Evolutionary conservation across 2,888 invertebrate species (phyloP), one percentile per base, ranked within the genome.

Genomic region (Mesorhabditis belari): DNA sequence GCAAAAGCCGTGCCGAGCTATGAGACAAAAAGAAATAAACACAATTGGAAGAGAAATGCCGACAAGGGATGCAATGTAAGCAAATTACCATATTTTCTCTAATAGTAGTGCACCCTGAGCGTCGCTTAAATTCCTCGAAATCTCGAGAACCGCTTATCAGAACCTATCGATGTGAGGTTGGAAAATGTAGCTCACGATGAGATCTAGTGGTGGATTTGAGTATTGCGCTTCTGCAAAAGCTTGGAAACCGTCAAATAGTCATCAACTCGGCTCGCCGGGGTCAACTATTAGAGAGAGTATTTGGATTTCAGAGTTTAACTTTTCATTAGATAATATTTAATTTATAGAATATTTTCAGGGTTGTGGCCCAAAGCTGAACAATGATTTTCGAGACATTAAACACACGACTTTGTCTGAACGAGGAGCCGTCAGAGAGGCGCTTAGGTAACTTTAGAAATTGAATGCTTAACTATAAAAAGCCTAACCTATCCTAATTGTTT

Each of bases 371-470:
- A 85, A 88, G 2, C 73, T 83, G 62, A 86, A 86, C 64, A 92
- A 92, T 71, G 90, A 98, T 83, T 98, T 98, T 82, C 90, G 90
- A 69, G 96, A 98, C 80, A 90, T 96, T 65, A 98, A 98, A 81
- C 94, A 92, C 77, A 96, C 95, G 1, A 96, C 96, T 0, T 81
- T 98, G 52, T 93, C 94, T 60, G 96, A 98, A 82, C 87, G 96
- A 19, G 95, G 90, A 0, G 96, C 96, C 0, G 83, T 98, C 35
- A 87, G 85, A 68, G 81, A 81, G 60, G 80, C 80, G 6, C 19
- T 49, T 56, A 5, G 12, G 54, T 9, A 53, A 21, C 23, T 50
- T 50, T 19, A 23, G 23, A 19, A 23, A 50, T 6, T 50, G 19
- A 5, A 50, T 50, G 58, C 49, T 17, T 58, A 62, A 55, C 51